These are phyloP conservation scores for Meteorus cinctellus DNA, from an alignment of 2,888 invertebrate species.

Conservation along the genomic window DNA sequence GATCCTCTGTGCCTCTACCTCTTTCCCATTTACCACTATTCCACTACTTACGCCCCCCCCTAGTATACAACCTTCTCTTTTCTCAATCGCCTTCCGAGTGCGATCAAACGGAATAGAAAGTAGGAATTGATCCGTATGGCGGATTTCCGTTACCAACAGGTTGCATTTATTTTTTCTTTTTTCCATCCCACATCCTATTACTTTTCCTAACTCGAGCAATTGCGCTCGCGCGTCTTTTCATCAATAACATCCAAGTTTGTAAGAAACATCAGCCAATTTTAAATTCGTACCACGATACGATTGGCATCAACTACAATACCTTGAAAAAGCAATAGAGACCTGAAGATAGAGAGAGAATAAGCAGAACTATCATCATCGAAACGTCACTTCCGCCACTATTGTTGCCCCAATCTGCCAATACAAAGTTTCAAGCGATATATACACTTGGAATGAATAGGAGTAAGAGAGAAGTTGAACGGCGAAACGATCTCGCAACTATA, in stretches of 20 bases:
- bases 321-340: slow-evolving; percentile 17
- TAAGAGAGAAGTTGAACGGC: slow-evolving; percentile 36
- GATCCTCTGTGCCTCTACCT: slow-evolving; percentile 27
- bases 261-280: slow-evolving; percentile 11
- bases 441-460: slow-evolving; percentile 14
- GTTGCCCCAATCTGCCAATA: slow-evolving; percentile 25
- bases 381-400: slow-evolving; percentile 44
- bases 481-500: slow-evolving; percentile 43
- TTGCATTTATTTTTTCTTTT: slow-evolving; percentile 35
- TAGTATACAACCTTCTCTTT: background rate
- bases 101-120: slow-evolving; percentile 35
- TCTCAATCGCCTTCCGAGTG: slow-evolving; percentile 35
- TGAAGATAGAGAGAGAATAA: slow-evolving; percentile 36
- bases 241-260: background rate
- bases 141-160: slow-evolving; percentile 42
- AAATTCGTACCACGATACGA: slow-evolving; percentile 32
- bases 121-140: slow-evolving; percentile 38
- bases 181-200: background rate
- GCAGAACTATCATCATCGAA: slow-evolving; percentile 26
- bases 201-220: slow-evolving; percentile 2
- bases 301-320: slow-evolving; percentile 28
- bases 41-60: slow-evolving; percentile 11
- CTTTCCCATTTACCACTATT: slow-evolving; percentile 10
- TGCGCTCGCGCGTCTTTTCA: slow-evolving; percentile 1
- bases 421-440: background rate